Evolutionary conservation across 2,888 invertebrate species (phyloP), one percentile per base, ranked within the genome.

Genomic region (Spisula subtruncata): DNA sequence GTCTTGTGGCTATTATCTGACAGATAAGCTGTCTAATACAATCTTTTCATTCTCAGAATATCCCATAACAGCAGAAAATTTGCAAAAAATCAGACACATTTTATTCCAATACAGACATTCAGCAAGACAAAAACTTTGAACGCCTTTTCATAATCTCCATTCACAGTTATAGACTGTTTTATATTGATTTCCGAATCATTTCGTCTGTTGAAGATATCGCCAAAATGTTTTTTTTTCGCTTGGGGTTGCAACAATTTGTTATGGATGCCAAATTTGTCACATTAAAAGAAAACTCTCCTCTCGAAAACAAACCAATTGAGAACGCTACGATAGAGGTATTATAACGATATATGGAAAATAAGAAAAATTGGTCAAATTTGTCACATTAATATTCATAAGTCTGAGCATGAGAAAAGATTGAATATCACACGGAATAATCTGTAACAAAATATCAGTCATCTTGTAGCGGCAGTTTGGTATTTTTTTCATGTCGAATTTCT

Each of bases 371-470:
- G n/a, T 32, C 32, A 75, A 32, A 75, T 35, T 75, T 75, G 35
- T 75, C 75, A 32, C 75, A 75, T 75, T 75, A 75, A 75, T 75
- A 75, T 75, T 75, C 75, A 75, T 75, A 29, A 75, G 75, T 75
- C 75, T 75, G 32, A 32, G 14, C 32, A 35, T 32, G 32, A 12
- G 12, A 14, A 32, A 35, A 75, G 75, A 75, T 75, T 14, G 75
- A 75, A 75, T 18, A 75, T 75, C 35, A 32, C 16, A 75, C 16
- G 5, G 71, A 29, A 71, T 71, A 32, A 32, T 71, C 32, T 71
- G 71, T 32, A 71, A 71, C 71, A 71, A 29, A 71, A 75, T 75
- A 35, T 32, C 75, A 32, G 14, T 32, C 75, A 75, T 12, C 32
- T 32, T 4, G 14, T 32, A 75, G 32, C 6, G 35, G 25, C 32